Base-by-base conservation (phyloP, 2,797 vertebrate genomes). In the Epinephelus malabaricus region DNA sequence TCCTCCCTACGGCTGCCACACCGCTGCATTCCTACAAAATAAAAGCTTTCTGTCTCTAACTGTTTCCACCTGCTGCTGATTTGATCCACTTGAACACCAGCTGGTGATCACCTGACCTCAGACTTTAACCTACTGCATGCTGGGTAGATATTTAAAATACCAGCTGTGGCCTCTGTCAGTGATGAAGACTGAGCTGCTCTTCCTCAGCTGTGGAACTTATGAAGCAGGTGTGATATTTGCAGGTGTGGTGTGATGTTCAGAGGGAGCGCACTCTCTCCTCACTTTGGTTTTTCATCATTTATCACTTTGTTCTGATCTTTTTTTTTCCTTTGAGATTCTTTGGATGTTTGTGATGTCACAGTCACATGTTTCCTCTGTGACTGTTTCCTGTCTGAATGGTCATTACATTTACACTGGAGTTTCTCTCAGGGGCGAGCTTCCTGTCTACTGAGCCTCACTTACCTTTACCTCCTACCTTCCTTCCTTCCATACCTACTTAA, bases 151-250 rank as follows among this genome's bases (percentile, higher is more conserved):
- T 40, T 19, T 45, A 10, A 19, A 10, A 2, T 68, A 7, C 19
- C 1, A 5, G 17, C 23, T n/a, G 9, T 47, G 40, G 40, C 34
- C 34, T 34, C 34, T 34, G 34, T 34, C 34, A 34, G 34, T 34
- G 23, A 34, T 27, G 34, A 30, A n/a, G 2, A 30, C 61, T 1
- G 69, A 34, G 18, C 54, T 8, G 25, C 53, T 59, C 50, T 71
- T 4, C 34, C 34, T 34, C 43, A 1, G 79, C 61, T 83, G 85
- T 74, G 78, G 69, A 83, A 85, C 65, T 5, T 66, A 11, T 13
- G 81, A 66, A 11, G 12, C 56, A 13, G 2, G 1, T 81, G 90
- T 81, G 81, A 68, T 69, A 89, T 90, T 78, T 85, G 12, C 40
- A 73, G 78, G 10, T 17, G 47, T 7, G 7, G 38, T 11, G 85